Evolutionary conservation across 2,888 invertebrate species (phyloP).

Genomic region (Siphlonurus alternatus): DNA sequence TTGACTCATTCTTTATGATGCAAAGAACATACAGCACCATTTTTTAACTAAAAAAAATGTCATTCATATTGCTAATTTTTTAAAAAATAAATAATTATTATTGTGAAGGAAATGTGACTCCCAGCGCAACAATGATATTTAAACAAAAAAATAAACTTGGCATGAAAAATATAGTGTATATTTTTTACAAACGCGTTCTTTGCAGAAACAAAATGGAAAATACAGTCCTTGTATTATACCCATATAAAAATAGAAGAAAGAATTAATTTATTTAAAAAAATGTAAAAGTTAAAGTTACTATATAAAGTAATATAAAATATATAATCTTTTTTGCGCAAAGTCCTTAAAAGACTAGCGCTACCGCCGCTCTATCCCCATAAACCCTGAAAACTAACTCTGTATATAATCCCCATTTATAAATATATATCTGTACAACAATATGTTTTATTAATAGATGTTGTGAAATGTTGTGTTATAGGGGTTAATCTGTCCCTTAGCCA

Average conservation of each 20-base stretch:
- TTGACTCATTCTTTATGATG: neutral
- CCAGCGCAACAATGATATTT: neutral
- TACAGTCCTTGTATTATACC: neutral
- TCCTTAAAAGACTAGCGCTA: neutral
- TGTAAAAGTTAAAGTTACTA: neutral
- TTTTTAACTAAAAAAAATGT: too few relatives aligned
- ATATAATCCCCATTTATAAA: neutral
- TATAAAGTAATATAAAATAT: neutral
- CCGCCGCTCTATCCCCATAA: neutral
- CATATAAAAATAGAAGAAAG: too few relatives aligned
- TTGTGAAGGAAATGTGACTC: neutral
- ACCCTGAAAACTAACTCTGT: neutral
- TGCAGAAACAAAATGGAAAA: neutral
- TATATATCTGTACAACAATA: neutral
- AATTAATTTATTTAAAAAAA: too few relatives aligned
- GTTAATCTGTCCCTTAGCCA: neutral
- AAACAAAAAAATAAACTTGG: neutral
- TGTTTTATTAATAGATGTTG: neutral
- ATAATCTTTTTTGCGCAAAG: neutral
- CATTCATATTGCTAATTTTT: too few relatives aligned
- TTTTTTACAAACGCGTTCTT: neutral
- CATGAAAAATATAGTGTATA: neutral
- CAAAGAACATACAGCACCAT: too few relatives aligned
- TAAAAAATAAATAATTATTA: neutral
- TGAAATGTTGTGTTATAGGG: neutral